Base-by-base conservation (phyloP, 1,140 invertebrate genomes). In the Drosophila prosaltans region DNA sequence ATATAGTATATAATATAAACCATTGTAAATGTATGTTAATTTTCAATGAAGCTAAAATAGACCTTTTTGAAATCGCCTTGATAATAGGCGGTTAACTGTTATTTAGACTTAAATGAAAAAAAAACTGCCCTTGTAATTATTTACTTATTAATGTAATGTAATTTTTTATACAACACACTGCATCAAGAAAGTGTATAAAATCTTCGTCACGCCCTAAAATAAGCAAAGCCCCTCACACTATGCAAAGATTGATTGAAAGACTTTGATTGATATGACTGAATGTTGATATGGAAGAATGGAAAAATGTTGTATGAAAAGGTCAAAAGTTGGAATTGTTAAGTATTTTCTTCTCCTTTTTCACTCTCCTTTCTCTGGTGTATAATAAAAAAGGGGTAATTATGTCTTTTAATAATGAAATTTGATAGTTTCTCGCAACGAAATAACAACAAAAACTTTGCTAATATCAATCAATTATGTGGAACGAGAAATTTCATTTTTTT, bases 391-490 rank as follows among this genome's bases (percentile, higher is more conserved):
- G 26, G 45, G n/a, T 51, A 51, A 51, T 51, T 51, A 51, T 26
- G 45, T 51, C 45, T 24, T 24, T 51, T 10, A 75, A 62, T 10
- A 65, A 61, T 30, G 60, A 78, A 57, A 70, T 69, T 74, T 76
- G 62, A 80, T 86, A 51, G 2, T 51, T 26, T 48, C 24, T 76
- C 72, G 79, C 86, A 86, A 16, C 16, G 16, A 16, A 16, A 16
- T 16, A 86, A 79, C 76, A 80, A 76, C 80, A 74, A 88, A 80
- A 77, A 51, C 69, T 76, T 51, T 69, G 71, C 72, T 81, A 60
- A 69, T 80, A 65, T 63, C 72, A 78, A 80, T 86, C 78, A 86
- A 88, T 86, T 83, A 86, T 82, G 54, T 73, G 58, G 48, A 30
- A 24, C 51, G 40, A 69, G 62, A 45, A 10, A 26, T 63, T 55